phyloP scores from a whole-genome alignment of 2,797 vertebrate species.

The Clangula hyemalis region DNA sequence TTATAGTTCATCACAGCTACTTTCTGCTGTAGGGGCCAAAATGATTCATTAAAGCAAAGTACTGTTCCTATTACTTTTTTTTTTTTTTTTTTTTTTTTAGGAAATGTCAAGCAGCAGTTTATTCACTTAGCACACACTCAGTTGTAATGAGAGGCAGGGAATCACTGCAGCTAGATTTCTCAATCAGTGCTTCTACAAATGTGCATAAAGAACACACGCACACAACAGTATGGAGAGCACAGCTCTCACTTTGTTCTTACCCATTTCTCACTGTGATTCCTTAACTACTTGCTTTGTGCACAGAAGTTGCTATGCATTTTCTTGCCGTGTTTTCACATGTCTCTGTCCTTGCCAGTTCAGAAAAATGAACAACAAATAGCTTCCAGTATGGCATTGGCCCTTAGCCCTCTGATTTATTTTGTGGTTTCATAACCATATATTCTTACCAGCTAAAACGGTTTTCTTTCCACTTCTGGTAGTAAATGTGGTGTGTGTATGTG shows the following conservation, averaged over 20 bases:
- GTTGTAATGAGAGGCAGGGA: constrained; percentile 43
- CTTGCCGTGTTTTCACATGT: neutral
- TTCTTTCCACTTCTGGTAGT: neutral
- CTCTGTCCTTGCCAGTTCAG: constrained; percentile 3
- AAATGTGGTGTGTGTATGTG: neutral
- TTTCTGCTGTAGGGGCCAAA: constrained; percentile 44
- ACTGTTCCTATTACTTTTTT: constrained; percentile 26
- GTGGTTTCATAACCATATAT: neutral
- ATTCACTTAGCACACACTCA: constrained; percentile 20
- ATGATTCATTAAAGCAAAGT: constrained; percentile 68
- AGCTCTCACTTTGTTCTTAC: constrained; percentile 37
- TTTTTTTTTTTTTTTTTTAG: constrained; percentile 12
- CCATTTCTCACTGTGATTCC: constrained; percentile 7
- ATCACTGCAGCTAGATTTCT: constrained; percentile 48
- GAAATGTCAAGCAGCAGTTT: constrained; percentile 68
- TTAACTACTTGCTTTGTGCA: constrained; percentile 6
- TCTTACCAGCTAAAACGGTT: neutral
- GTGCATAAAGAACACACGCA: neutral
- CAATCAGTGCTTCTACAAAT: constrained; percentile 5
- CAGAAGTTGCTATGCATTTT: constrained; percentile 15
- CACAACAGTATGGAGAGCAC: too few species aligned
- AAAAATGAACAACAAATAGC: constrained; percentile 8
- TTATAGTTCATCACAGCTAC: constrained; percentile 46
- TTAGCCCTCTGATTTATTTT: neutral
- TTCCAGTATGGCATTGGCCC: neutral